phyloP scores from a whole-genome alignment of 2,113 vertebrate species.

The Osmerus mordax region DNA sequence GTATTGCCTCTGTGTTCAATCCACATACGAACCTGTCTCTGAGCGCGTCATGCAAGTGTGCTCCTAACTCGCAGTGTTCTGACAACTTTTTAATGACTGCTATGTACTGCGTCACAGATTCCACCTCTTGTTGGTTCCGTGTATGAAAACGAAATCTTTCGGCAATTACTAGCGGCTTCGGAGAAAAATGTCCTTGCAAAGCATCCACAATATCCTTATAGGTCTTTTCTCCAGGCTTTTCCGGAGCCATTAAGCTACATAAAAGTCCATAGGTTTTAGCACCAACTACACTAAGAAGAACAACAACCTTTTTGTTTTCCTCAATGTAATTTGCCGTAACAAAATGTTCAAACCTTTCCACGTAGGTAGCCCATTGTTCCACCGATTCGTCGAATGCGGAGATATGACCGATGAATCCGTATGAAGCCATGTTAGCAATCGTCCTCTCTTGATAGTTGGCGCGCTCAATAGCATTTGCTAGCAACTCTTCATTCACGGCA shows the following conservation, averaged over 20 bases:
- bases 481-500: no score
- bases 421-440: no score
- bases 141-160: conserved; percentile 13
- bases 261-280: conserved; percentile 4
- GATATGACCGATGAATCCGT: conserved; percentile 1
- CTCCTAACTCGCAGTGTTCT: conserved; percentile 50
- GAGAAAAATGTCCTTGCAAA: no score
- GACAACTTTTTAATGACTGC: conserved; percentile 42
- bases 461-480: no score
- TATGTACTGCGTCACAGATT: conserved; percentile 51
- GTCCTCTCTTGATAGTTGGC: no score
- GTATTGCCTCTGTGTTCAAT: conserved; percentile 50
- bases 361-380: not conserved
- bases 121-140: conserved; percentile 37
- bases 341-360: conserved; percentile 20
- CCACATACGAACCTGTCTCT: conserved; percentile 59
- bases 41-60: conserved; percentile 52
- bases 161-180: conserved; percentile 35
- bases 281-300: conserved; percentile 19
- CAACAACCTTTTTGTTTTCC: not conserved
- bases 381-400: not conserved
- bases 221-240: conserved; percentile 14
- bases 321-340: not conserved
- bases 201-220: no score
- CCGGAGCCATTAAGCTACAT: not conserved